Conservation (phyloP, 2,888 invertebrate genomes). For the Fragum sueziense region DNA sequence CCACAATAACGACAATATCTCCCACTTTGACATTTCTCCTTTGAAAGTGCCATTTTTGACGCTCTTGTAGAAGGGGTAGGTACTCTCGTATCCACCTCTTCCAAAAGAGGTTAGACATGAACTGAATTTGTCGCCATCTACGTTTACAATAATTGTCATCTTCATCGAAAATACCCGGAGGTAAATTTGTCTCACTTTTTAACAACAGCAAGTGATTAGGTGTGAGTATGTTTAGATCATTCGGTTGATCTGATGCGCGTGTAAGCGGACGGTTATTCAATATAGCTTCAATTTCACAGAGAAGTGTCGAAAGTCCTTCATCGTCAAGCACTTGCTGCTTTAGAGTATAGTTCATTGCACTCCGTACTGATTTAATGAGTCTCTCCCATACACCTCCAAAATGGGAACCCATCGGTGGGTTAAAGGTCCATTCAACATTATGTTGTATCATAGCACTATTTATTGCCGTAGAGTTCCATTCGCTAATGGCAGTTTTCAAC, state of each 20-base stretch:
- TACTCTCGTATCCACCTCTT: conserved; percentile 47
- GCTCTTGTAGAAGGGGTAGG: conserved; percentile 32
- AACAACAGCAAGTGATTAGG: conserved; percentile 36
- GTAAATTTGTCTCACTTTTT: not conserved
- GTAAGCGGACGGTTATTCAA: conserved; percentile 58
- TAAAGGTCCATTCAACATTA: conserved; percentile 50
- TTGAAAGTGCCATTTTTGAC: conserved; percentile 36
- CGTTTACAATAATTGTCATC: conserved; percentile 36
- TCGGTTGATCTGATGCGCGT: conserved; percentile 26
- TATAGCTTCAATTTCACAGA: conserved; percentile 28
- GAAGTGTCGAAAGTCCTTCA: no score
- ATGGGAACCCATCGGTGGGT: conserved; percentile 47
- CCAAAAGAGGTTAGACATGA: conserved; percentile 48
- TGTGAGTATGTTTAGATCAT: conserved; percentile 50
- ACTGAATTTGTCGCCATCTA: conserved; percentile 49
- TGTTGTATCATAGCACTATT: conserved; percentile 24
- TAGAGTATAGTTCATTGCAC: conserved; percentile 25
- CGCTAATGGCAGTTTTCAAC: no score
- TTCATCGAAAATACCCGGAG: conserved; percentile 30
- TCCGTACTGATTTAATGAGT: no score
- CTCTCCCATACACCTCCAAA: conserved; percentile 51
- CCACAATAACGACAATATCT: conserved; percentile 37
- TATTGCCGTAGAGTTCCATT: not conserved
- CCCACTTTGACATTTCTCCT: conserved; percentile 24
- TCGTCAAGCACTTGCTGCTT: no score